Base-by-base conservation (phyloP, 2,113 vertebrate species). In the Thryonomys swinderianus region DNA sequence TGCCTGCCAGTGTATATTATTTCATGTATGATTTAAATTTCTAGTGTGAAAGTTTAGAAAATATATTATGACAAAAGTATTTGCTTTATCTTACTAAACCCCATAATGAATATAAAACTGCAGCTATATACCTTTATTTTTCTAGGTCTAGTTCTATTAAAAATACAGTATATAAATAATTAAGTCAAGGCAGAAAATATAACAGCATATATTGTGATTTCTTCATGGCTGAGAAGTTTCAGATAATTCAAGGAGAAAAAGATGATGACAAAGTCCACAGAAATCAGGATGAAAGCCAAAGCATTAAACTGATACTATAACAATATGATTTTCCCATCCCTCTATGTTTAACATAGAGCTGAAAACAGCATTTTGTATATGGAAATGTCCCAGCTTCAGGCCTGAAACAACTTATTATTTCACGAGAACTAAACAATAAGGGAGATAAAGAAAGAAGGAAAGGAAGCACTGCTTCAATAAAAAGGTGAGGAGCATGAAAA, bases 151-250 rank as follows among this genome's bases (percentile, higher is more conserved):
- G 67, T 32, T 90, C 76, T 90, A 92, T 84, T 79, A 81, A 94
- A 96, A 82, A 21, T 89, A 53, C 87, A 96, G 95, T 66, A 83
- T 93, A 95, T 95, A 80, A 90, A 93, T 87, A 96, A 55, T 96
- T 95, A 95, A 57, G 84, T 62, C 79, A 95, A 90, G 69, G 87
- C 82, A 93, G 76, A 34, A 93, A 91, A 88, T 90, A 91, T 30
- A 90, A 53, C 8, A 88, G 74, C n/a, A 93, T 69, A 97, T 85
- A 93, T 96, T 95, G 82, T 66, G 30, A 94, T 91, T 91, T 95
- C 62, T 67, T 91, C 80, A 91, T 89, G 67, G 48, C n/a, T 62
- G n/a, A 86, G 0, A 90, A 92, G 32, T 79, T 89, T 84, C 80
- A 90, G 74, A 87, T 91, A 89, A 93, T 89, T 95, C 74, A 93